Evolutionary conservation across 2,888 invertebrate species (phyloP).

Genomic region (Heliconius aoede): DNA sequence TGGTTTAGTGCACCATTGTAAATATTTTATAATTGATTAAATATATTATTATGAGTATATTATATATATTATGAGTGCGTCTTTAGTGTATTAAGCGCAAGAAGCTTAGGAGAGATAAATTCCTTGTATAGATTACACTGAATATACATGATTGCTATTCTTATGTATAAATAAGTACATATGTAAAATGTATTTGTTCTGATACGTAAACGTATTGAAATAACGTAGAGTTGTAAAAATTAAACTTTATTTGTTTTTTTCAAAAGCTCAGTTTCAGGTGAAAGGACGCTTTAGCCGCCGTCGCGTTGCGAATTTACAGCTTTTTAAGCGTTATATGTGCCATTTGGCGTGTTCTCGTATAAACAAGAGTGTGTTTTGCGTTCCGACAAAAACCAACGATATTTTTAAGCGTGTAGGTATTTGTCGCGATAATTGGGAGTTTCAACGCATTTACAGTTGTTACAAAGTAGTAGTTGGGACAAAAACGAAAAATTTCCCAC

Average conservation of each 20-base stretch:
- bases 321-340: slow-evolving; percentile 72
- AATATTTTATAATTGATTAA: background rate
- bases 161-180: background rate
- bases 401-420: slow-evolving; percentile 58
- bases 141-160: background rate
- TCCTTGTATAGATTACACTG: background rate
- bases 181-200: background rate
- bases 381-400: slow-evolving; percentile 55
- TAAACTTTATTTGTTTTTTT: slow-evolving; percentile 49
- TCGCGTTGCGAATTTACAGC: slow-evolving; percentile 68
- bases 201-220: slow-evolving; percentile 5
- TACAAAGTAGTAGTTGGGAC: too few species aligned
- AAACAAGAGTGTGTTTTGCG: slow-evolving; percentile 61
- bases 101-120: background rate
- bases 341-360: slow-evolving; percentile 71
- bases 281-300: slow-evolving; percentile 73
- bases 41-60: too few species aligned
- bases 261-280: slow-evolving; percentile 61
- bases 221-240: slow-evolving; percentile 36
- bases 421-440: slow-evolving; percentile 33
- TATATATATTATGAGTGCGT: background rate
- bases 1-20: slow-evolving; percentile 4
- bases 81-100: background rate
- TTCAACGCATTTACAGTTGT: slow-evolving; percentile 19
- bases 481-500: slow-evolving; percentile 2